A percentile compares a stretch with the other conserved stretches of the same genome.
Conservation (phyloP, 2,113 vertebrate species). For the Neotragus pygmaeus region DNA sequence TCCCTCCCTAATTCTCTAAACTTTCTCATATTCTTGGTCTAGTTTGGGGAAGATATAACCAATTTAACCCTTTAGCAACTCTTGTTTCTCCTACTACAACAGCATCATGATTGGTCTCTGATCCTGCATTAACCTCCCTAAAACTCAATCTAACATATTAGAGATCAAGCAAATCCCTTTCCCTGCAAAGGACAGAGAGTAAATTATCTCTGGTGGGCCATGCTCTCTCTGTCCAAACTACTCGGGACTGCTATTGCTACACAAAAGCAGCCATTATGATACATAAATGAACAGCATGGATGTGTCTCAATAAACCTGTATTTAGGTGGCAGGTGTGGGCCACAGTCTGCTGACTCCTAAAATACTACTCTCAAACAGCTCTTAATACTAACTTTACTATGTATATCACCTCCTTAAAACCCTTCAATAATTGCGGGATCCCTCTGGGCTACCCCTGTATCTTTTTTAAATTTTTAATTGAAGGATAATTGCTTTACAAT, state of each 20-base stretch:
- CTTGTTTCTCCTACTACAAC: not conserved
- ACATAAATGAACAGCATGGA: not conserved
- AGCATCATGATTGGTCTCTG: not conserved
- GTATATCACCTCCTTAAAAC: not conserved
- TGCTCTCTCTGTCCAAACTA: not conserved
- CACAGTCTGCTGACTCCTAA: not conserved
- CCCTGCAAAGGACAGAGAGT: not conserved
- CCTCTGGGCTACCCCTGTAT: not conserved
- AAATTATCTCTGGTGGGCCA: not conserved
- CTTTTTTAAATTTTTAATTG: not conserved
- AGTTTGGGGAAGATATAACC: not conserved
- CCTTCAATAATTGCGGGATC: not conserved
- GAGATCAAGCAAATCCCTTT: not conserved
- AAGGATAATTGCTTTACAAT: not conserved
- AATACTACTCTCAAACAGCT: not conserved
- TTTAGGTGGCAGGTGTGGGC: not conserved
- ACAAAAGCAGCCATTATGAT: not conserved
- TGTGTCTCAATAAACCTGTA: not conserved
- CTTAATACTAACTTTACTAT: slow-evolving; percentile 9
- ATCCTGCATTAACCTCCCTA: not conserved
- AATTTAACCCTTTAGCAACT: not conserved
- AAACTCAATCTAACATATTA: not conserved
- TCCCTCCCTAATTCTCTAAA: not conserved
- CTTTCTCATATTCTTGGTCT: not conserved
- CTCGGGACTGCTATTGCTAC: not conserved